Evolutionary conservation across 2,113 vertebrate species (phyloP).

Genomic region (Xiphophorus maculatus): DNA sequence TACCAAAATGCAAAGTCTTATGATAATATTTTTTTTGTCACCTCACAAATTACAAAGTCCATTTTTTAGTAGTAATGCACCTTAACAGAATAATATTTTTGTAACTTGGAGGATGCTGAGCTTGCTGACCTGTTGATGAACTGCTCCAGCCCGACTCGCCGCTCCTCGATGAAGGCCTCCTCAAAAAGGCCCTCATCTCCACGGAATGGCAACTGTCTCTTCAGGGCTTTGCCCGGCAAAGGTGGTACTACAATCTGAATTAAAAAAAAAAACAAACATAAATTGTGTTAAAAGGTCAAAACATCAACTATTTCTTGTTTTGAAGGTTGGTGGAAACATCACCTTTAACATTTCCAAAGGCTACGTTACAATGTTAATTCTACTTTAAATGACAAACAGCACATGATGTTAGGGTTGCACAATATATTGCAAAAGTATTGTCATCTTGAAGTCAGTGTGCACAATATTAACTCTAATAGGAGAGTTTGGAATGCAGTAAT

Average conservation of each 20-base stretch:
- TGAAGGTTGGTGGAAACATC: too few species aligned
- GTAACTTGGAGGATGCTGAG: not conserved
- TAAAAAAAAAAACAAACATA: not conserved
- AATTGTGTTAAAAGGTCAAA: too few species aligned
- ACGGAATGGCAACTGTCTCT: slow-evolving; percentile 96
- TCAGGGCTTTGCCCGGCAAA: slow-evolving; percentile 96
- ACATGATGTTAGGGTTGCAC: too few species aligned
- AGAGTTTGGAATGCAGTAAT: too few species aligned
- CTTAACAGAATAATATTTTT: not conserved
- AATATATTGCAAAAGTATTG: too few species aligned
- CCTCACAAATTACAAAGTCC: not conserved
- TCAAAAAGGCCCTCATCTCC: slow-evolving; percentile 97
- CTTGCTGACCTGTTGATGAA: slow-evolving; percentile 95
- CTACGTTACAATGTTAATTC: too few species aligned
- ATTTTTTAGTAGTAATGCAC: too few species aligned
- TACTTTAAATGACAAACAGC: too few species aligned
- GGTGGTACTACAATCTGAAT: slow-evolving; percentile 96
- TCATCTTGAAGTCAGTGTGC: too few species aligned
- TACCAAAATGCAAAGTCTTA: not conserved
- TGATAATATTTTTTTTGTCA: not conserved
- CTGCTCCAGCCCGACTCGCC: slow-evolving; percentile 93
- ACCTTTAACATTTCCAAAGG: too few species aligned
- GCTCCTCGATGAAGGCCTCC: slow-evolving; percentile 96
- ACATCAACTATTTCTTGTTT: too few species aligned
- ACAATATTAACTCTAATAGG: too few species aligned